phyloP scores from a whole-genome alignment of 2,113 vertebrate genomes.

The Bubo bubo region DNA sequence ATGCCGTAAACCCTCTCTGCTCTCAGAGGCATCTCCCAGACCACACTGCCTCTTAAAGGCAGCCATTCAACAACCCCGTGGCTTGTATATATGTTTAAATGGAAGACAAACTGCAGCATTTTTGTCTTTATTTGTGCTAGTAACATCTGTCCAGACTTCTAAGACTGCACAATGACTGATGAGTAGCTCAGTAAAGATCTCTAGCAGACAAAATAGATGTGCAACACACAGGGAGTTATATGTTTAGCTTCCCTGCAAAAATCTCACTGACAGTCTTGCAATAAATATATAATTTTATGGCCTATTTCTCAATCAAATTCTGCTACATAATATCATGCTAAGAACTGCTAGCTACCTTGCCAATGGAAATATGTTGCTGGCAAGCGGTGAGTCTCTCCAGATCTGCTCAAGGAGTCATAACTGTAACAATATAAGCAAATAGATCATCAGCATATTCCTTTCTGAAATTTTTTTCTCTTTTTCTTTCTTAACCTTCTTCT shows the following conservation, averaged over 20 bases:
- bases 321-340: conserved; percentile 53
- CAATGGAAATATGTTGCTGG: conserved; percentile 72
- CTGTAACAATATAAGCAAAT: conserved; percentile 70
- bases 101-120: not conserved
- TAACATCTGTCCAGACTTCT: not conserved
- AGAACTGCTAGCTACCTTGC: conserved; percentile 55
- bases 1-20: rapidly evolving
- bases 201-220: not conserved
- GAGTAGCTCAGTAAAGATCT: not conserved
- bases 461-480: not conserved
- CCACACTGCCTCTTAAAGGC: not conserved
- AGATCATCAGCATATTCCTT: conserved; percentile 65
- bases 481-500: not conserved
- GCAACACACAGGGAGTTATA: not conserved
- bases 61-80: not conserved
- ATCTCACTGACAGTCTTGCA: conserved; percentile 2
- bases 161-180: not conserved
- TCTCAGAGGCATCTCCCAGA: not conserved
- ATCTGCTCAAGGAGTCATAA: conserved; percentile 60
- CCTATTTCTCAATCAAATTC: conserved; percentile 60
- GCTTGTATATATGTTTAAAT: not conserved
- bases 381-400: conserved; percentile 49
- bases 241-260: conserved; percentile 13
- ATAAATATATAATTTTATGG: conserved; percentile 58
- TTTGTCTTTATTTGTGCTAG: conserved; percentile 7